A percentile compares a stretch with the other conserved stretches of the same genome.
phyloP scores from a whole-genome alignment of 2,797 vertebrate species.

The Pangasius krempfi region DNA sequence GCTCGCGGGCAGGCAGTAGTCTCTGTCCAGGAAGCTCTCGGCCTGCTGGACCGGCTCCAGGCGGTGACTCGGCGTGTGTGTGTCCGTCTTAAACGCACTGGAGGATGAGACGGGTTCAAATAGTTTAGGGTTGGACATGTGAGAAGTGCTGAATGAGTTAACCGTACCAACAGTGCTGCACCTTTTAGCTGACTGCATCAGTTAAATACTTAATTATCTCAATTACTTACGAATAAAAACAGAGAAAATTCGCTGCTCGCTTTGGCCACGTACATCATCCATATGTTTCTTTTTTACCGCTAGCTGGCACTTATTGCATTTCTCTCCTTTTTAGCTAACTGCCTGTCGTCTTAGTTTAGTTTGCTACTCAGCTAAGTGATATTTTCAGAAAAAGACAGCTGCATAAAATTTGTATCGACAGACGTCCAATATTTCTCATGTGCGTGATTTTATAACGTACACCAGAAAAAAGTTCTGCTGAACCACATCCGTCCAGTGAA shows the following conservation, averaged over 20 bases:
- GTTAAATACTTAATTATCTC: too few species aligned
- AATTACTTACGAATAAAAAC: background rate
- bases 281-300: background rate
- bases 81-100: conserved; percentile 93
- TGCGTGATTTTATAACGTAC: too few species aligned
- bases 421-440: background rate
- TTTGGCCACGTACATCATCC: background rate
- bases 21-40: conserved; percentile 95
- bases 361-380: too few species aligned
- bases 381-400: too few species aligned
- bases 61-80: conserved; percentile 91
- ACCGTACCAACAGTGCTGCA: too few species aligned
- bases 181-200: background rate
- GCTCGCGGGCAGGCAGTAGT: conserved; percentile 97
- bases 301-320: background rate
- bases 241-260: background rate
- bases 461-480: too few species aligned
- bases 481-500: too few species aligned
- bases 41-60: conserved; percentile 90
- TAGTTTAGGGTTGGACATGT: background rate
- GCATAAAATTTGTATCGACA: background rate
- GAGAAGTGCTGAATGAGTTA: background rate
- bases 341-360: too few species aligned
- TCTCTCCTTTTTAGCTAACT: background rate
- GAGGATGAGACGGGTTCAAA: background rate